Conservation (phyloP, 2,888 invertebrate genomes). For the Acleris holmiana region DNA sequence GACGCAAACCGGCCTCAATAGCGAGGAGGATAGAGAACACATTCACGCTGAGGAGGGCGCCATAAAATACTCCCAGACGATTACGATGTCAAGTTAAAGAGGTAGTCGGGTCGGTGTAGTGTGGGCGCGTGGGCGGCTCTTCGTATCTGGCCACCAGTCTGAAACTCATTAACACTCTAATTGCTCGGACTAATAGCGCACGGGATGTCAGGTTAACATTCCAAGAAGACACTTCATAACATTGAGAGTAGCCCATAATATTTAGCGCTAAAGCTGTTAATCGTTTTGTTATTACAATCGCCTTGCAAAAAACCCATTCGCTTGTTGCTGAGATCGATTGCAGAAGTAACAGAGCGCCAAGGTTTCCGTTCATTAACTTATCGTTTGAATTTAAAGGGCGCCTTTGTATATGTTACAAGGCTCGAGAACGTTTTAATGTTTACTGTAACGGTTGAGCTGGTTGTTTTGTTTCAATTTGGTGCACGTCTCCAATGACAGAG, state of each 20-base stretch:
- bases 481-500: constrained; percentile 19
- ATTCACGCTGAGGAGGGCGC: constrained; percentile 50
- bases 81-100: constrained; percentile 61
- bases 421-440: constrained; percentile 30
- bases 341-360: constrained; percentile 39
- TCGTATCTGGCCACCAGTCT: constrained; percentile 63
- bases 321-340: constrained; percentile 35
- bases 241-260: constrained; percentile 1
- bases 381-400: constrained; percentile 41
- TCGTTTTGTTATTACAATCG: constrained; percentile 10
- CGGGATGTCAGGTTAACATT: constrained; percentile 69
- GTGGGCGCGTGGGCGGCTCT: constrained; percentile 43
- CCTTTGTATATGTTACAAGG: constrained; percentile 36
- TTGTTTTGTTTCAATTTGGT: constrained; percentile 21
- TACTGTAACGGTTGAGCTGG: constrained; percentile 13
- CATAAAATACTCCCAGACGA: constrained; percentile 60
- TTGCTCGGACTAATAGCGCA: constrained; percentile 77
- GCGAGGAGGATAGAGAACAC: constrained; percentile 58
- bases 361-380: constrained; percentile 43
- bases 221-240: constrained; percentile 70
- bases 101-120: constrained; percentile 47
- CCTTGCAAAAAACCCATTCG: constrained; percentile 41
- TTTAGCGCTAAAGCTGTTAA: constrained; percentile 1
- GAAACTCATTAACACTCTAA: constrained; percentile 80
- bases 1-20: constrained; percentile 60